Base-by-base conservation (phyloP, 2,888 invertebrate genomes). In the Pilophorus perplexus region DNA sequence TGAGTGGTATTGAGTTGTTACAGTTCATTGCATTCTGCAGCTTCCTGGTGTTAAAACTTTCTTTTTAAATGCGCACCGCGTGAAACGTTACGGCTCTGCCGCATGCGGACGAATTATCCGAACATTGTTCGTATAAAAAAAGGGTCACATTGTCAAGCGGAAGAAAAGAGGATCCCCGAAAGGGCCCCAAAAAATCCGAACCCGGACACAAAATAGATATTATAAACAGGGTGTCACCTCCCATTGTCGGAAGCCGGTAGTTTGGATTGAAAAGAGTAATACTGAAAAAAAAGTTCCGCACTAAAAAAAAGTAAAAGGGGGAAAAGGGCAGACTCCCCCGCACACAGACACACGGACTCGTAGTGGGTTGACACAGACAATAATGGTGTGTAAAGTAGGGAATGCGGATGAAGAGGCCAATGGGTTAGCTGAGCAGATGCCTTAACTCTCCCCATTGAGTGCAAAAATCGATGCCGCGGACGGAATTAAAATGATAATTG, bases 401-500 rank as follows among this genome's bases (percentile, higher is more conserved):
- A 52, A 52, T 52, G 52, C 52, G 52, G 52, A 52, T 52, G 52
- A 52, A 20, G 52, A 52, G 52, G 52, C 52, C 52, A 52, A 52
- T 52, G 55, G 62, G 62, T 28, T 46, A 62, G 50, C 6, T 18
- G 16, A 62, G 62, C 62, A 62, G 62, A 48, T 48, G 62, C 62
- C 60, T 37, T 12, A 42, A 44, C 52, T 27, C 46, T 22, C 25
- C 62, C 62, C 62, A 33, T 50, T 62, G 33, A 46, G 28, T 22
- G 33, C 22, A 48, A 68, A 65, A 66, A 68, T 68, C 66, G 60
- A 68, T 68, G 65, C 55, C 44, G 44, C 33, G 40, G n/a, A 50
- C 64, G 65, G 68, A 68, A 68, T 68, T 68, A 68, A 68, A 68
- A 68, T 66, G 66, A 68, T 66, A 68, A 68, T 68, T 50, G 66